Percentiles rank a stretch among this genome's conserved stretches.
These are phyloP conservation scores for Cepaea nemoralis DNA, from an alignment of 1,140 invertebrate species.

Conservation along the genomic window DNA sequence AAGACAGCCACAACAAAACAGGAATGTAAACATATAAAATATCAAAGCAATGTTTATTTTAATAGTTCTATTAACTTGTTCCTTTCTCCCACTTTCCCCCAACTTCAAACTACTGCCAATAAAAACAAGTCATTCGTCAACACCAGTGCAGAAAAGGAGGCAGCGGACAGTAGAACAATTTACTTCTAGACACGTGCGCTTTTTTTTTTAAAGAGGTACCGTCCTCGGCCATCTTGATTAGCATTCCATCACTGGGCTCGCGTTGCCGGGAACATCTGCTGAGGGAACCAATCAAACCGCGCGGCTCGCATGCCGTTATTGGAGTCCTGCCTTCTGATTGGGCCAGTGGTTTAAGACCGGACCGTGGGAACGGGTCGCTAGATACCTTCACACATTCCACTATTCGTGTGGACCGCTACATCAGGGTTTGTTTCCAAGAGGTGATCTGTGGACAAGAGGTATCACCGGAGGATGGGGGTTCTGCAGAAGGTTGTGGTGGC, in stretches of 20 bases:
- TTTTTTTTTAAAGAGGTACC: neutral
- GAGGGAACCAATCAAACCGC: slow-evolving; percentile 19
- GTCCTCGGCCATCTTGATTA: slow-evolving; percentile 2
- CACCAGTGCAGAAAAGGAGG: no score
- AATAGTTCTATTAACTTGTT: no score
- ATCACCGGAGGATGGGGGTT: neutral
- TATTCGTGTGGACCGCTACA: slow-evolving; percentile 8
- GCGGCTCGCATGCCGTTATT: slow-evolving; percentile 36
- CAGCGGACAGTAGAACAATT: no score
- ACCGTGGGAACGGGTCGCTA: slow-evolving; percentile 32
- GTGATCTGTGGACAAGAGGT: neutral
- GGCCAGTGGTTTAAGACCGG: neutral
- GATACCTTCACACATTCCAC: slow-evolving; percentile 37
- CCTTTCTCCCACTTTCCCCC: no score
- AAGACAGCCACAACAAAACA: no score
- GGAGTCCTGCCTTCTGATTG: neutral
- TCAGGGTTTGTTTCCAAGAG: neutral
- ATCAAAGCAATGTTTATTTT: no score
- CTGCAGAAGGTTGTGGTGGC: no score
- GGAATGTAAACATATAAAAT: no score
- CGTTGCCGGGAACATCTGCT: slow-evolving; percentile 37
- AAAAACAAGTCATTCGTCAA: no score
- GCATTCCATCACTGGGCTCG: slow-evolving; percentile 34
- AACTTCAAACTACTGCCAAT: no score
- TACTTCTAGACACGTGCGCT: slow-evolving; percentile 37